phyloP scores from a whole-genome alignment of 2,113 vertebrate species.

The Merops nubicus region DNA sequence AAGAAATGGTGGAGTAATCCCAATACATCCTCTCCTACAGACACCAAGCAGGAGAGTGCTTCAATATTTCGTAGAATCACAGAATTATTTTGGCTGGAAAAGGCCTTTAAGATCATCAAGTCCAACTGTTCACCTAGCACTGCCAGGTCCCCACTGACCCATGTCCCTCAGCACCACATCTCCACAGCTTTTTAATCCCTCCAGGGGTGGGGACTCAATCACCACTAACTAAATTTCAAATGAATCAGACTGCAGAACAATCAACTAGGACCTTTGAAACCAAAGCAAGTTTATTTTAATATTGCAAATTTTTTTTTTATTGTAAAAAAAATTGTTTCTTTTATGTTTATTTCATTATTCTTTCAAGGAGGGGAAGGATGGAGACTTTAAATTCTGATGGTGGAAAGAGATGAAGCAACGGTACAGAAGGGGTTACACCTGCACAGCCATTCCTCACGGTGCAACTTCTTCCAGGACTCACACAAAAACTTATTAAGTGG shows the following conservation, averaged over 20 bases:
- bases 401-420: rapidly evolving
- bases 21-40: neutral
- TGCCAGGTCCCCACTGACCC: neutral
- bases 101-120: neutral
- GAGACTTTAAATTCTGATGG: neutral
- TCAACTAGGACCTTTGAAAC: neutral
- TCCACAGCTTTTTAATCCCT: neutral
- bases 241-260: neutral
- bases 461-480: constrained; percentile 58
- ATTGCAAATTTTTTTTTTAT: no score
- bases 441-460: constrained; percentile 44
- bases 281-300: neutral
- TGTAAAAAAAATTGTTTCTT: neutral
- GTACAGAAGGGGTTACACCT: constrained; percentile 55
- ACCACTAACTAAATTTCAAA: neutral
- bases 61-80: neutral
- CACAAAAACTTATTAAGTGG: constrained; percentile 90
- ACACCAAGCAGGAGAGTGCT: neutral
- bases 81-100: neutral
- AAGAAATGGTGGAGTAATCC: neutral
- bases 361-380: neutral
- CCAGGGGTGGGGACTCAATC: neutral
- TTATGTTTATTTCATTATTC: neutral
- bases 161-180: neutral
- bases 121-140: neutral